A percentile compares a stretch with the other conserved stretches of the same genome.
Conservation (phyloP, 2,888 invertebrate genomes). For the Anoplius nigerrimus region DNA sequence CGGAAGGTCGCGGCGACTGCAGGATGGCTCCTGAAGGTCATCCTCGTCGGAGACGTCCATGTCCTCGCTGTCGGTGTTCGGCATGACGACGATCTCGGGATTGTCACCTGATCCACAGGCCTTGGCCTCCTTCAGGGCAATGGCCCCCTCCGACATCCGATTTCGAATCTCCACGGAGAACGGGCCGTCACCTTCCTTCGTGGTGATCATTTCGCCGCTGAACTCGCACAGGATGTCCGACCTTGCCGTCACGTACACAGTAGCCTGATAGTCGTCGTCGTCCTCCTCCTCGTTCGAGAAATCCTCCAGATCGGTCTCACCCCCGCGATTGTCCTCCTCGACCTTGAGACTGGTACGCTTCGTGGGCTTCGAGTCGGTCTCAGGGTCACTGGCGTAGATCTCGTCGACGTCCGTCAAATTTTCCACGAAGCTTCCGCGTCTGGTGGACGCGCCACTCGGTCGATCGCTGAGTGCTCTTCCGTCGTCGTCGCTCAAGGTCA, state of each 20-base stretch:
- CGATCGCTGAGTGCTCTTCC: constrained; percentile 14
- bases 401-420: constrained; percentile 71
- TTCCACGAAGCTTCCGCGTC: constrained; percentile 62
- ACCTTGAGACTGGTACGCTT: constrained; percentile 43
- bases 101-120: not conserved
- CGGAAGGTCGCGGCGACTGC: constrained; percentile 49
- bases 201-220: constrained; percentile 68
- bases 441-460: constrained; percentile 28
- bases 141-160: constrained; percentile 59
- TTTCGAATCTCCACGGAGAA: constrained; percentile 70
- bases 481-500: constrained; percentile 52
- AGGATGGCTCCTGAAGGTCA: constrained; percentile 59
- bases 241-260: constrained; percentile 59
- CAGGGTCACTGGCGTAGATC: constrained; percentile 67
- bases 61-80: constrained; percentile 70
- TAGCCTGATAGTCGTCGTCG: constrained; percentile 51
- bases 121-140: not conserved
- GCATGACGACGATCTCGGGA: constrained; percentile 57
- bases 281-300: constrained; percentile 66
- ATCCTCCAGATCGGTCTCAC: constrained; percentile 70
- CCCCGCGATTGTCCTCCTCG: constrained; percentile 50
- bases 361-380: constrained; percentile 35
- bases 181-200: constrained; percentile 72
- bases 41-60: constrained; percentile 71
- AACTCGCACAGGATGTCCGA: constrained; percentile 66